These are phyloP conservation scores for Sebastiscus tertius DNA, from an alignment of 2,797 vertebrate genomes.

Conservation along the genomic window DNA sequence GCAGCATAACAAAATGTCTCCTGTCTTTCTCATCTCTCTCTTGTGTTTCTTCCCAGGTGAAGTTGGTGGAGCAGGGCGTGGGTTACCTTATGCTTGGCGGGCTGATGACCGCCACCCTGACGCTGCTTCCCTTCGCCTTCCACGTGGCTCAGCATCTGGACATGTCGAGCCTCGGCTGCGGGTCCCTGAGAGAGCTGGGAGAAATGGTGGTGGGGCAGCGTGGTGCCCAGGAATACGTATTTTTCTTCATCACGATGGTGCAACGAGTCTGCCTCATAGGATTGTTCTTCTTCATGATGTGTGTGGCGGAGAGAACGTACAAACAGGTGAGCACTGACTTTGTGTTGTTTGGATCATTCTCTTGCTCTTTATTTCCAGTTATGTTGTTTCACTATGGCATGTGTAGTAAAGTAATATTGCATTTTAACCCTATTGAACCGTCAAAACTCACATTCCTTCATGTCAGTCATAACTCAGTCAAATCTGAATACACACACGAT, in stretches of 20 bases:
- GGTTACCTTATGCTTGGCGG: conserved; percentile 93
- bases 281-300: conserved; percentile 99
- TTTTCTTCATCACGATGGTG: conserved; percentile 89
- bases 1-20: background rate
- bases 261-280: conserved; percentile 92
- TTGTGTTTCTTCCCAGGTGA: conserved; percentile 85
- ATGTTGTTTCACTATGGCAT: background rate
- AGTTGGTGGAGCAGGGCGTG: conserved; percentile 91
- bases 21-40: background rate
- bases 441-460: background rate
- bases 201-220: conserved; percentile 83
- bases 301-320: conserved; percentile 97
- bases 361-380: background rate
- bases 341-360: background rate
- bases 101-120: conserved; percentile 86
- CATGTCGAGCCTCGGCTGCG: conserved; percentile 81
- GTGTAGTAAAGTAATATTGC: background rate
- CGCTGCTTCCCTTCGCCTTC: conserved; percentile 90
- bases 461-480: background rate
- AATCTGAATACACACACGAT: background rate
- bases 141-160: conserved; percentile 87
- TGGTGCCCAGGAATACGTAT: conserved; percentile 68
- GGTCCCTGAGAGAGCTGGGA: conserved; percentile 82
- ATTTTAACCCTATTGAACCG: background rate
- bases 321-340: conserved; percentile 87